Conservation (phyloP, 2,888 invertebrate genomes). For the Pseudanteris insignis region DNA sequence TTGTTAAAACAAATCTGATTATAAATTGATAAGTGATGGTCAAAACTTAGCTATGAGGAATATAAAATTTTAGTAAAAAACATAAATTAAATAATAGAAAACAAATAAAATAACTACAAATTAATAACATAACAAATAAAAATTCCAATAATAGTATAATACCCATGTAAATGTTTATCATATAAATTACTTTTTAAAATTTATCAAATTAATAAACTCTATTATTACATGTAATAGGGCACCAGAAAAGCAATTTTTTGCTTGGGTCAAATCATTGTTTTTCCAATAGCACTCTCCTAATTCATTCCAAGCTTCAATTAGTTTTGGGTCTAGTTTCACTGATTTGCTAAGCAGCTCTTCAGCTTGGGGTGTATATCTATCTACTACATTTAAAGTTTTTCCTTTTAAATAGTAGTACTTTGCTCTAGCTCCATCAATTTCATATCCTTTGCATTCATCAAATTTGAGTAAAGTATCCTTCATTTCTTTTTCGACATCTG, state of each 20-base stretch:
- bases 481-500: conserved; percentile 74
- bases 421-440: conserved; percentile 67
- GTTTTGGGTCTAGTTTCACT: conserved; percentile 83
- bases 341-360: conserved; percentile 82
- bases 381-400: conserved; percentile 76
- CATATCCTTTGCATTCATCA: conserved; percentile 74
- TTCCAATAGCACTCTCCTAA: conserved; percentile 91
- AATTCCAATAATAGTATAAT: neutral
- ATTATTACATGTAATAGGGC: conserved; percentile 75
- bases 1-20: too few relatives aligned
- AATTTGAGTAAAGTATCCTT: conserved; percentile 72
- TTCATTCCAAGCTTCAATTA: conserved; percentile 88
- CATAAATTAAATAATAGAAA: too few relatives aligned
- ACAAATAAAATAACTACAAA: too few relatives aligned
- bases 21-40: too few relatives aligned
- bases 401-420: conserved; percentile 79
- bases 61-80: too few relatives aligned
- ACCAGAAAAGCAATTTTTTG: conserved; percentile 84
- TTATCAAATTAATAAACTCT: neutral
- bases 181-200: neutral
- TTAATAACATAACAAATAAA: neutral
- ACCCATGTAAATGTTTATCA: neutral
- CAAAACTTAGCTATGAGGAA: too few relatives aligned
- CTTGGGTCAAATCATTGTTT: conserved; percentile 80
- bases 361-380: conserved; percentile 75